Evolutionary conservation across 2,113 vertebrate genomes (phyloP), one percentile per base, ranked within the genome.

Genomic region (Catagonus wagneri): DNA sequence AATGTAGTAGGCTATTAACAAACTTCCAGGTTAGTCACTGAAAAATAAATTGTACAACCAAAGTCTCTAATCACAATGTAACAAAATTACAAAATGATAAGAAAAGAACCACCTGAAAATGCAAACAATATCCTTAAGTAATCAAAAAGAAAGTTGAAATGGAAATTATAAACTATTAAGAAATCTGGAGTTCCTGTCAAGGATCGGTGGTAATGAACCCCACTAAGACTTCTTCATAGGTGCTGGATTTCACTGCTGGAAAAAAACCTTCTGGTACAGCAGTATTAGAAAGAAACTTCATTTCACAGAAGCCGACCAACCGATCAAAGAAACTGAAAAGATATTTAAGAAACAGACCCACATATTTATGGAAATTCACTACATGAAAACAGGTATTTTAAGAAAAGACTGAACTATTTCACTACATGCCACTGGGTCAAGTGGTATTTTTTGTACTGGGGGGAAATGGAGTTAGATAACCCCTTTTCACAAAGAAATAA

Each of bases 71-170:
- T 78, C 25, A 78, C 19, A 90, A 78, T 27, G 15, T 85, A 7
- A 78, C n/a, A 14, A 78, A 69, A 71, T 61, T n/a, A 78, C 15
- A 90, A 84, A 74, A 66, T 14, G 15, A 36, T 27, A 68, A 90
- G 61, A 69, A 89, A 89, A 94, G 78, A 74, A n/a, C 32, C 39
- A 90, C 12, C 10, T 85, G 39, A 85, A 69, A 84, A 69, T 52
- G 14, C 44, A 85, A 50, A 69, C 16, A 66, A 56, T 61, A 69
- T 20, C 72, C 54, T 76, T 20, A 90, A 25, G 7, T 15, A 79
- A 94, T 36, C 39, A 85, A 69, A 52, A 50, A n/a, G 22, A 19
- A 66, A 20, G 7, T 0, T 78, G 71, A 94, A 75, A 94, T 61
- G 23, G 27, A 60, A 78, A 90, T 84, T 85, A 54, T 20, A 85